Percentiles rank a stretch among this genome's conserved stretches.
These are phyloP conservation scores for Heteractis magnifica DNA, from an alignment of 92 coral and sea anemone species.

Conservation along the genomic window DNA sequence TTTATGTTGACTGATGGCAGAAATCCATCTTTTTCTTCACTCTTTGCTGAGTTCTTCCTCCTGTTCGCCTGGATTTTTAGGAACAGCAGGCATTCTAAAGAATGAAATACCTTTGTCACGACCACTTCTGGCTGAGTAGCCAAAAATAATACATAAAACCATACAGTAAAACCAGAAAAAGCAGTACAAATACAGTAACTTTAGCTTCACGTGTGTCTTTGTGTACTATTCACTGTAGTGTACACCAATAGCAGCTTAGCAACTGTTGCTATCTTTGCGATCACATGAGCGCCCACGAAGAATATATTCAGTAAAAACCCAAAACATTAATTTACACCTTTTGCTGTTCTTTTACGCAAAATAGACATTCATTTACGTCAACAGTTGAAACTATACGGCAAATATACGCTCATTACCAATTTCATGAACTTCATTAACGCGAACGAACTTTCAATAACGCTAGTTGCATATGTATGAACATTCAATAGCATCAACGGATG, in stretches of 20 bases:
- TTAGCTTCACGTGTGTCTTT: conserved; percentile 4
- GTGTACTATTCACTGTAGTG: conserved; percentile 23
- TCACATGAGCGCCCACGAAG: conserved; percentile 21
- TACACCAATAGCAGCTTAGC: conserved; percentile 23
- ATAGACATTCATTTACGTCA: too few species aligned
- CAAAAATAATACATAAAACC: conserved; percentile 26
- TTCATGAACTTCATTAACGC: too few species aligned
- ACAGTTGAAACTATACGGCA: too few species aligned
- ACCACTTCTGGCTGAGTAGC: conserved; percentile 17
- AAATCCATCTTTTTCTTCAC: conserved; percentile 18
- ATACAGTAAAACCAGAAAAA: background rate
- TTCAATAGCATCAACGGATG: too few species aligned
- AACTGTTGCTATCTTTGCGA: background rate
- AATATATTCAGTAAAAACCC: too few species aligned
- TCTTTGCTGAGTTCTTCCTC: conserved; percentile 5
- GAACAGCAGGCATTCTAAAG: conserved; percentile 20
- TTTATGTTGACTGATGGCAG: conserved; percentile 14
- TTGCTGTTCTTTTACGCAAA: too few species aligned
- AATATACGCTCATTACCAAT: too few species aligned
- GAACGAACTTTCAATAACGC: too few species aligned
- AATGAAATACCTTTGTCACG: conserved; percentile 28
- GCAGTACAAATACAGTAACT: background rate
- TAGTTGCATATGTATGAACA: too few species aligned
- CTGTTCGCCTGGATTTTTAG: conserved; percentile 16
- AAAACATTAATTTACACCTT: too few species aligned